Conservation (phyloP, 2,113 vertebrate species). For the Rostratula benghalensis region DNA sequence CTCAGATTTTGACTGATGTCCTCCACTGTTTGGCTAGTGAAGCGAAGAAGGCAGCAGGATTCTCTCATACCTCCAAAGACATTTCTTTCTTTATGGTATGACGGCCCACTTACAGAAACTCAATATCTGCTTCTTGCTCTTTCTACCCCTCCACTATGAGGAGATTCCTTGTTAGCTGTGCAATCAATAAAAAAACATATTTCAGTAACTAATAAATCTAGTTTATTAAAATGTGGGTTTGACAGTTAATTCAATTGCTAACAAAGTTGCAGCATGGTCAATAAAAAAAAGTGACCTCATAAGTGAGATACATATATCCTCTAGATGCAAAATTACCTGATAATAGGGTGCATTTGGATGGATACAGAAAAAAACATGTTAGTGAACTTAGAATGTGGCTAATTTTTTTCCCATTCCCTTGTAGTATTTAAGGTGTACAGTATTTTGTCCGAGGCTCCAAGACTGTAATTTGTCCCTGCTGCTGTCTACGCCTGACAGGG, state of each 20-base stretch:
- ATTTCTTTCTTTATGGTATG: neutral
- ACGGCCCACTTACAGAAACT: neutral
- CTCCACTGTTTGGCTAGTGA: neutral
- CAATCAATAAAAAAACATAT: neutral
- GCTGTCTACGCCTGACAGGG: neutral
- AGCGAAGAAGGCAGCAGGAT: neutral
- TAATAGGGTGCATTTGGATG: neutral
- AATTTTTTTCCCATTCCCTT: neutral
- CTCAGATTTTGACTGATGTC: neutral
- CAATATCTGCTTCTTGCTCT: neutral
- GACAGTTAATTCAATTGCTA: constrained; percentile 10
- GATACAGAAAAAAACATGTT: neutral
- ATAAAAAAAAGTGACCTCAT: neutral
- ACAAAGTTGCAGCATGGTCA: neutral
- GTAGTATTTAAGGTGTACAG: neutral
- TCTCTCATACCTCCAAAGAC: neutral
- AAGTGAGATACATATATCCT: neutral
- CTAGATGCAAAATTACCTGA: neutral
- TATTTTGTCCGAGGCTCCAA: neutral
- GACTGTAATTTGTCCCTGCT: neutral
- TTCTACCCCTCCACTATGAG: neutral
- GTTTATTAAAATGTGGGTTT: constrained; percentile 46
- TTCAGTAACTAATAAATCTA: neutral
- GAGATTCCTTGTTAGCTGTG: neutral
- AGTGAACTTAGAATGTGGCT: neutral